phyloP scores from a whole-genome alignment of 2,797 vertebrate species.

The Danio albolineatus region DNA sequence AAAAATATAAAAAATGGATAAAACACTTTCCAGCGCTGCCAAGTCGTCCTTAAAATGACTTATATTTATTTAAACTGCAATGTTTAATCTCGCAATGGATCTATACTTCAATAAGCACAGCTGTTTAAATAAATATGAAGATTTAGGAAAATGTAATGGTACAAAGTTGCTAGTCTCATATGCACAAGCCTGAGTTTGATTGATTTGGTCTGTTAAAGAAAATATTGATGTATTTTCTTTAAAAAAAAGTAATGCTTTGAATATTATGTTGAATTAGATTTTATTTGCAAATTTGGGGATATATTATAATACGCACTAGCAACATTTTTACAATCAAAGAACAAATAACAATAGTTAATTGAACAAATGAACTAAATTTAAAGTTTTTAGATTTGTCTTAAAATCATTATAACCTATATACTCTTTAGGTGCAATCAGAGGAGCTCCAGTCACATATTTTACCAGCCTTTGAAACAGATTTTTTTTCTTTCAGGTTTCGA shows the following conservation, averaged over 20 bases:
- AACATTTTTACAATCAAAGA: no score
- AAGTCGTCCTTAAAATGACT: neutral
- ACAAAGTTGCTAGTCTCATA: no score
- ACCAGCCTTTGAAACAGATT: neutral
- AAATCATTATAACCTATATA: neutral
- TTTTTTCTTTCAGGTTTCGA: no score
- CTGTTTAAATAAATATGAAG: conserved; percentile 5
- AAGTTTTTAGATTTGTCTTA: neutral
- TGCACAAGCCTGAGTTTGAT: neutral
- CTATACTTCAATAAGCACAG: neutral
- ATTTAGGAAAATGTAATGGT: neutral
- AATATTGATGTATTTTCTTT: neutral
- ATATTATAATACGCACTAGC: no score
- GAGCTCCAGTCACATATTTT: neutral
- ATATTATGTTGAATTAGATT: neutral
- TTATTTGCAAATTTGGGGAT: no score
- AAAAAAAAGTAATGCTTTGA: neutral
- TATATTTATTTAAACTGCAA: conserved; percentile 7
- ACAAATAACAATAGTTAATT: neutral
- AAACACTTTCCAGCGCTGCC: neutral
- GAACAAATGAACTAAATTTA: neutral
- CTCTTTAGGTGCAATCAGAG: no score
- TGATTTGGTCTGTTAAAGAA: neutral
- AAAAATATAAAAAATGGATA: neutral
- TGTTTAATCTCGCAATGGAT: neutral